Percentiles rank a stretch among this genome's conserved stretches.
These are phyloP conservation scores for Asteroscopus sphinx DNA, from an alignment of 2,888 invertebrate species.

Conservation along the genomic window DNA sequence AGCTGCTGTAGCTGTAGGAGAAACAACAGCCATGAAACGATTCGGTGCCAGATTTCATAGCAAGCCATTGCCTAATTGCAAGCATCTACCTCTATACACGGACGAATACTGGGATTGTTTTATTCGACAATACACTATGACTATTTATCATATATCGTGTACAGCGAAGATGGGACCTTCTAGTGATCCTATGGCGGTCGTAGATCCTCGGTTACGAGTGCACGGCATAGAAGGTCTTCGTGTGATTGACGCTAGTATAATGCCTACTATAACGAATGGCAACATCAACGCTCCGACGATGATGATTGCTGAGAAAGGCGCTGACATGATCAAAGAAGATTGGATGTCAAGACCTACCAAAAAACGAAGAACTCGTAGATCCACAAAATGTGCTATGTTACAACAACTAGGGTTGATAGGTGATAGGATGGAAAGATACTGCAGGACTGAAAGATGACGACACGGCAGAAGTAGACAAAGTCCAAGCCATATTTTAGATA, in stretches of 20 bases:
- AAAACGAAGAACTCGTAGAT: constrained; percentile 64
- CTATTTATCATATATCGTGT: constrained; percentile 96
- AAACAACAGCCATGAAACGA: constrained; percentile 93
- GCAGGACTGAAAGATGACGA: constrained; percentile 76
- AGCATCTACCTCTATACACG: constrained; percentile 93
- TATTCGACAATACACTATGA: constrained; percentile 95
- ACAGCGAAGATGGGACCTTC: constrained; percentile 96
- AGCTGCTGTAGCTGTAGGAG: constrained; percentile 94
- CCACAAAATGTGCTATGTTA: constrained; percentile 68
- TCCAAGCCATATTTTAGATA: constrained; percentile 59
- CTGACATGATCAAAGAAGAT: constrained; percentile 94
- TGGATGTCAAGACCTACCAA: constrained; percentile 86
- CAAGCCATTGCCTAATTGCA: constrained; percentile 94
- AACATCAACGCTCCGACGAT: constrained; percentile 96
- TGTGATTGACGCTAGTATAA: constrained; percentile 96
- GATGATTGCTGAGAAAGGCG: constrained; percentile 96
- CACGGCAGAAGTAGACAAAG: constrained; percentile 34
- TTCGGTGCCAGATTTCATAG: constrained; percentile 94
- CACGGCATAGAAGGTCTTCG: constrained; percentile 94
- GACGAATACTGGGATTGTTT: constrained; percentile 97
- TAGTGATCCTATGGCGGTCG: constrained; percentile 94
- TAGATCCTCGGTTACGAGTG: constrained; percentile 94
- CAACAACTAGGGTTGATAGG: constrained; percentile 63
- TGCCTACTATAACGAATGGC: constrained; percentile 96
- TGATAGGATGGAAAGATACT: constrained; percentile 59